Base-by-base conservation (phyloP, 2,113 vertebrate genomes). In the Nothocercus julius region DNA sequence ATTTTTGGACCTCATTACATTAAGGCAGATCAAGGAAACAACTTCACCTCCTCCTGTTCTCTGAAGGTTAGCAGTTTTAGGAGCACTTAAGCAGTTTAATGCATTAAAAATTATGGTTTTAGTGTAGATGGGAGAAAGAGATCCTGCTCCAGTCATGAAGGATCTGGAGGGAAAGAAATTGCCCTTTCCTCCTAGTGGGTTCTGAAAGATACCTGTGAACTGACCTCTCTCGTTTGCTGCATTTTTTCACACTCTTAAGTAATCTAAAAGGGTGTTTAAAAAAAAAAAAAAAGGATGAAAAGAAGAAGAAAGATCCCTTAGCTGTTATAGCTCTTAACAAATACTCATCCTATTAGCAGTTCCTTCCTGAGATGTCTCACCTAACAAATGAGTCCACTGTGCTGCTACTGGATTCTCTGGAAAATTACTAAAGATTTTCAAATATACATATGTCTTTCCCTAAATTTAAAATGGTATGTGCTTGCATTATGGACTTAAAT, bases 141-240 rank as follows among this genome's bases (percentile, higher is more conserved):
- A 61, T 14, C 3, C 5, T 6, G 17, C 42, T 62, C 28, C n/a
- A 30, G 11, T 6, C 15, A 16, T 53, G 56, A 51, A 34, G 11
- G 28, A 14, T 62, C 42, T 7, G 18, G 32, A 67, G 27, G 44
- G 16, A 18, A 56, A 44, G 54, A 61, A 38, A 18, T 27, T 2
- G 0, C 28, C 25, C 3, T 17, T 16, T 11, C 58, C 9, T 62
- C 49, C 42, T 44, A 27, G 16, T 0, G 5, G 24, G 8, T 0
- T 2, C 7, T 62, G 36, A 44, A 25, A 54, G 42, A 9, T 5
- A 25, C 9, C 21, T 32, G 28, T 27, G 79, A 53, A 32, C 21
- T 66, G 36, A 25, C 72, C 44, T 62, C 2, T 0, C 44, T 36
- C 0, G 47, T 64, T 36, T 49, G n/a, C 24, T 18, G 63, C 38